Conservation (phyloP, 1,140 invertebrate species). For the Triops cancriformis region DNA sequence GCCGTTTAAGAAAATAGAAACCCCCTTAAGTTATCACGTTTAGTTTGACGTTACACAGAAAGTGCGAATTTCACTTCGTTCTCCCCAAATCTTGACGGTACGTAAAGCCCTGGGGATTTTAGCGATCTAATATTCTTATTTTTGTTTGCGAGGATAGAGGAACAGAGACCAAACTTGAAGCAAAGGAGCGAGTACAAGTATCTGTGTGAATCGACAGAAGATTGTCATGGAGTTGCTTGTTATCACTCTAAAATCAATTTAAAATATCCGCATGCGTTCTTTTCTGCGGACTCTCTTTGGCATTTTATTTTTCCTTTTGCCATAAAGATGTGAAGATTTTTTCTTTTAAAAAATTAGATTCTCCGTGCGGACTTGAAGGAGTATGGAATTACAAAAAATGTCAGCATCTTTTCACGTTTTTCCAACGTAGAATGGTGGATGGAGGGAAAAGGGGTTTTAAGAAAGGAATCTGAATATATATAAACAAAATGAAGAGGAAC, state of each 20-base stretch:
- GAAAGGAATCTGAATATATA: neutral
- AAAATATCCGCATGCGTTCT: neutral
- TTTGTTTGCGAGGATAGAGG: neutral
- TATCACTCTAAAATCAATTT: neutral
- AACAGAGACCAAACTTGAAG: neutral
- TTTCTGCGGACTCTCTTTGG: neutral
- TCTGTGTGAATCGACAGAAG: neutral
- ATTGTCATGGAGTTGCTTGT: slow-evolving; percentile 4
- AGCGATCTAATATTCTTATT: neutral
- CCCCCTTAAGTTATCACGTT: neutral
- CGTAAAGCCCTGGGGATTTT: too few relatives aligned
- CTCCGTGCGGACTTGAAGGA: too few relatives aligned
- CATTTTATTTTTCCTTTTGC: neutral
- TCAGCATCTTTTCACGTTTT: too few relatives aligned
- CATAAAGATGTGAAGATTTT: neutral
- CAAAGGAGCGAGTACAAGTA: neutral
- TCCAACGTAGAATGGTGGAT: neutral
- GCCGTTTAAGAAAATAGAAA: neutral
- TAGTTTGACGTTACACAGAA: neutral
- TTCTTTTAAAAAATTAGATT: too few relatives aligned
- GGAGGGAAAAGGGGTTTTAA: neutral
- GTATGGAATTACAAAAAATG: too few relatives aligned
- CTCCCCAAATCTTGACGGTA: neutral
- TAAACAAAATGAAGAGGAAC: neutral
- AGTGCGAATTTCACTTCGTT: neutral